Percentiles rank a stretch among this genome's conserved stretches.
phyloP scores from a whole-genome alignment of 2,888 invertebrate species.

The Leucozona laternaria region DNA sequence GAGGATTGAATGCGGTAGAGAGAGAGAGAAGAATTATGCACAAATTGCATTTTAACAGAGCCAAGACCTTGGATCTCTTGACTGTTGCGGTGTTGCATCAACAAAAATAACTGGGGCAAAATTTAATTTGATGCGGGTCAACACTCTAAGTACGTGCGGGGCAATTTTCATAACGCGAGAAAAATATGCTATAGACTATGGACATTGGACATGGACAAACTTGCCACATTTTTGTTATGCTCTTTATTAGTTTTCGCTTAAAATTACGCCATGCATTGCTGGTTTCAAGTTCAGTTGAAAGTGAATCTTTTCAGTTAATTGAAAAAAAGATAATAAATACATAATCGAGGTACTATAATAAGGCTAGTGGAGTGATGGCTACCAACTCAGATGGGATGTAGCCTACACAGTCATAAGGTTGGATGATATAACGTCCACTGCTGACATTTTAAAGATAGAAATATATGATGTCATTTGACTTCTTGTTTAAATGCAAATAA shows the following conservation, averaged over 20 bases:
- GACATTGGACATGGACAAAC: not conserved
- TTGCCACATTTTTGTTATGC: conserved; percentile 40
- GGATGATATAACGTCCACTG: too few species aligned
- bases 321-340: not conserved
- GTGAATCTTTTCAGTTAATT: conserved; percentile 41
- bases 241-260: conserved; percentile 12
- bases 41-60: conserved; percentile 51
- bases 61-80: conserved; percentile 65
- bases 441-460: too few species aligned
- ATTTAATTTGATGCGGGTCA: conserved; percentile 59
- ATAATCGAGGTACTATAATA: not conserved
- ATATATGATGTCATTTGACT: too few species aligned
- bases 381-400: not conserved
- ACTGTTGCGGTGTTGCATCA: conserved; percentile 55
- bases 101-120: conserved; percentile 42
- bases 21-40: conserved; percentile 41
- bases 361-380: not conserved
- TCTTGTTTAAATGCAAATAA: too few species aligned
- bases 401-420: not conserved
- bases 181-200: not conserved
- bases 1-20: not conserved
- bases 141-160: conserved; percentile 38
- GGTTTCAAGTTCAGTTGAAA: conserved; percentile 67
- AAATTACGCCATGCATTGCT: conserved; percentile 35
- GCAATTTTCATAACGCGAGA: conserved; percentile 10